Conservation (phyloP, 2,888 invertebrate species). For the Coelinius sp. region DNA sequence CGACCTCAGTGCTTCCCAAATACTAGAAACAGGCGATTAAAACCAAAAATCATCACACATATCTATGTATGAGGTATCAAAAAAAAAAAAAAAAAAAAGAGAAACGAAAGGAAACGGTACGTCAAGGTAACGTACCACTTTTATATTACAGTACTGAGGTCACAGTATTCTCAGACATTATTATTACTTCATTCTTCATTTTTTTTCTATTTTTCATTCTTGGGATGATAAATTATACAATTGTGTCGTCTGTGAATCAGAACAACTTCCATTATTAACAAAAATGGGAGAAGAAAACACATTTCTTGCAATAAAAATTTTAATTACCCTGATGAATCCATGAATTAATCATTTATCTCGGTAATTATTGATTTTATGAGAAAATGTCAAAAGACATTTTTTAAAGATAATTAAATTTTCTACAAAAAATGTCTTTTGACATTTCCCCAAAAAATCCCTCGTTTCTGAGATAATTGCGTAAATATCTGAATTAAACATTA, state of each 20-base stretch:
- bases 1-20: constrained; percentile 94
- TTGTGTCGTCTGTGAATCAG: not conserved
- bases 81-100: not conserved
- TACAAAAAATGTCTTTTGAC: no score
- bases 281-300: no score
- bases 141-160: constrained; percentile 12
- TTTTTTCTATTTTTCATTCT: not conserved
- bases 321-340: no score
- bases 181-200: constrained; percentile 12
- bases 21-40: constrained; percentile 74
- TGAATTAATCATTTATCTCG: no score
- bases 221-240: not conserved
- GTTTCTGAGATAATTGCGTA: no score
- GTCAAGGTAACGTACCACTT: constrained; percentile 22
- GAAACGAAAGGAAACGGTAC: constrained; percentile 15
- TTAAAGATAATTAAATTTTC: no score
- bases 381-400: no score
- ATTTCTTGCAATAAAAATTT: no score
- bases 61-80: not conserved
- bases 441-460: no score
- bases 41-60: not conserved
- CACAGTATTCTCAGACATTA: constrained; percentile 15
- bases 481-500: no score
- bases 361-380: no score
- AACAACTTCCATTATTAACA: no score